These are phyloP conservation scores for Dryocosmus kuriphilus DNA, from an alignment of 2,888 invertebrate species.

Conservation along the genomic window DNA sequence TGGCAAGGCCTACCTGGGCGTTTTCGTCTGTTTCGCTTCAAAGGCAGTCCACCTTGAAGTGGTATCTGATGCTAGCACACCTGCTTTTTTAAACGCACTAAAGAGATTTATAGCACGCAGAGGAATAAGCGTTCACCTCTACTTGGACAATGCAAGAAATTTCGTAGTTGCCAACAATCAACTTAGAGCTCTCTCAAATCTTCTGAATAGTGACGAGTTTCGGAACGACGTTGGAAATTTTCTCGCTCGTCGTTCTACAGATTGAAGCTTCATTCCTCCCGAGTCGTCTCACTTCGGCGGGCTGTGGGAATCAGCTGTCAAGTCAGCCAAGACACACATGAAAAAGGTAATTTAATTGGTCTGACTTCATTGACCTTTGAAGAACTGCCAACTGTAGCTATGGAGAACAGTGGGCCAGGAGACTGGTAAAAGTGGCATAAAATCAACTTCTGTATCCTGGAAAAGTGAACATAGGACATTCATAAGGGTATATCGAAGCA, in stretches of 20 bases:
- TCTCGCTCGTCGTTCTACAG: not conserved
- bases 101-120: constrained; percentile 25
- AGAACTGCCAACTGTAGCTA: too few species aligned
- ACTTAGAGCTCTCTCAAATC: not conserved
- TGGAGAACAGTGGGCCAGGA: too few species aligned
- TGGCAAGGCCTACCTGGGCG: constrained; percentile 22
- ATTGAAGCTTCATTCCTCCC: not conserved
- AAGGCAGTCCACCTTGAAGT: constrained; percentile 42
- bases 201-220: constrained; percentile 14
- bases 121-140: constrained; percentile 26
- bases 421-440: too few species aligned
- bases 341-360: constrained; percentile 4
- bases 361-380: too few species aligned
- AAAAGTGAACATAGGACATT: too few species aligned
- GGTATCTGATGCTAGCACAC: constrained; percentile 26
- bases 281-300: too few species aligned
- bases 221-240: not conserved
- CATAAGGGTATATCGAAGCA: too few species aligned
- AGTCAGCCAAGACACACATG: not conserved
- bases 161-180: constrained; percentile 33
- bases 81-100: not conserved
- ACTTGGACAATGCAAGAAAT: constrained; percentile 40
- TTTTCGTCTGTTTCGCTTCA: constrained; percentile 39
- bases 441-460: too few species aligned
- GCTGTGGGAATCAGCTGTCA: too few species aligned